Percentiles rank a stretch among this genome's conserved stretches.
Conservation (phyloP, 2,113 vertebrate genomes). For the Oncorhynchus keta region DNA sequence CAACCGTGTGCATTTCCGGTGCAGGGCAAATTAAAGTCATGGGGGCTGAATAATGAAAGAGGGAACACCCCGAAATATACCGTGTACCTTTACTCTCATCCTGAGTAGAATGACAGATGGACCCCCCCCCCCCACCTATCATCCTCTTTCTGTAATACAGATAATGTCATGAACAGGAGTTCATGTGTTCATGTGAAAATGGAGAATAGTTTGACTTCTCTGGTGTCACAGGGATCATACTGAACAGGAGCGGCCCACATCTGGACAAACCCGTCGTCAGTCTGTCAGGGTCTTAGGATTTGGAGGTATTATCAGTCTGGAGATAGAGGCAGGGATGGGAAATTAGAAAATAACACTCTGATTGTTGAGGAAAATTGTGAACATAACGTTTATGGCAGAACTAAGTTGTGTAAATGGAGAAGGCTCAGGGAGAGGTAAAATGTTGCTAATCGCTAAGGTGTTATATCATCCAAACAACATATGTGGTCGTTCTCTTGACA, state of each 20-base stretch:
- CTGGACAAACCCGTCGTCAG: conserved; percentile 33
- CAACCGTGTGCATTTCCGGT: not conserved
- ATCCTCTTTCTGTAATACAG: not conserved
- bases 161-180: not conserved
- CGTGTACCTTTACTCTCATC: not conserved
- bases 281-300: conserved; percentile 39
- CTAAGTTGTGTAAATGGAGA: conserved; percentile 29
- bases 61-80: not conserved
- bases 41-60: not conserved
- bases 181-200: not conserved
- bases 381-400: conserved; percentile 10
- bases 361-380: conserved; percentile 19
- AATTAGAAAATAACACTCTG: conserved; percentile 36
- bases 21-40: too few relatives aligned
- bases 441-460: not conserved
- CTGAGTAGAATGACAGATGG: not conserved
- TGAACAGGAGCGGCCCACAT: conserved; percentile 44
- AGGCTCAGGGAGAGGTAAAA: conserved; percentile 30
- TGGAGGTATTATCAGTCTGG: conserved; percentile 35
- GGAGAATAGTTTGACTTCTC: conserved; percentile 22
- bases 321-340: conserved; percentile 20
- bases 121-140: not conserved
- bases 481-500: not conserved
- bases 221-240: not conserved
- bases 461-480: conserved; percentile 16